Evolutionary conservation across 2,113 vertebrate species (phyloP).

Genomic region (Phaethornis superciliosus): DNA sequence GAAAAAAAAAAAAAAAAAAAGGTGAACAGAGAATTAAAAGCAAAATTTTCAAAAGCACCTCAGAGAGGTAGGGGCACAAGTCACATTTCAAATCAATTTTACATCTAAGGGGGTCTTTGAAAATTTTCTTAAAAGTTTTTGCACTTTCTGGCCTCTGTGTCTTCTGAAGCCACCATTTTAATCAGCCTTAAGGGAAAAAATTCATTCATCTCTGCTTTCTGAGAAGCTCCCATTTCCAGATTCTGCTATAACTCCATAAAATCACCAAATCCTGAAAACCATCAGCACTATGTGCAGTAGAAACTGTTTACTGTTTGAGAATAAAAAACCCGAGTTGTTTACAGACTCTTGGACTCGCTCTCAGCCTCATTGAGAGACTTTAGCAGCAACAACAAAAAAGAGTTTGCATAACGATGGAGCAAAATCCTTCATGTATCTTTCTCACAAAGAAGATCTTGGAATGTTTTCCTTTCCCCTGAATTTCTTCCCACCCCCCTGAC

Average conservation of each 20-base stretch:
- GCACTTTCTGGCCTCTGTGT: not conserved
- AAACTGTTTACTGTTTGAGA: not conserved
- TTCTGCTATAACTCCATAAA: slow-evolving; percentile 19
- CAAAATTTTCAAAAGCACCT: slow-evolving; percentile 40
- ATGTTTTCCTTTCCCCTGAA: not conserved
- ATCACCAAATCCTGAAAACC: slow-evolving; percentile 15
- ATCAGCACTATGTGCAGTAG: not conserved
- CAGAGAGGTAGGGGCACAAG: slow-evolving; percentile 4
- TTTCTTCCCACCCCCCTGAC: slow-evolving; percentile 22
- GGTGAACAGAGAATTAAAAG: slow-evolving; percentile 25
- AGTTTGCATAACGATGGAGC: not conserved
- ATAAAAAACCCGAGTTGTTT: not conserved
- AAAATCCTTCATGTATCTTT: slow-evolving; percentile 9
- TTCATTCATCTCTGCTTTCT: not conserved
- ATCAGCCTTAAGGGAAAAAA: slow-evolving; percentile 1
- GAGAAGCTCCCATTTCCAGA: slow-evolving; percentile 3
- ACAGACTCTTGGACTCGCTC: not conserved
- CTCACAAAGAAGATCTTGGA: not conserved
- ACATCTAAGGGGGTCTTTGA: slow-evolving; percentile 42
- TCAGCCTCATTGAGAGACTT: not conserved
- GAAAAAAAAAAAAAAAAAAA: not conserved
- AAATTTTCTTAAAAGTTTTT: slow-evolving; percentile 19
- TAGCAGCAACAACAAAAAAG: not conserved
- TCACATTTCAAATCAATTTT: slow-evolving; percentile 56
- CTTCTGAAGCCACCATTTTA: slow-evolving; percentile 47